Evolutionary conservation across 2,888 invertebrate species (phyloP).

Genomic region (Epinotia nisella): DNA sequence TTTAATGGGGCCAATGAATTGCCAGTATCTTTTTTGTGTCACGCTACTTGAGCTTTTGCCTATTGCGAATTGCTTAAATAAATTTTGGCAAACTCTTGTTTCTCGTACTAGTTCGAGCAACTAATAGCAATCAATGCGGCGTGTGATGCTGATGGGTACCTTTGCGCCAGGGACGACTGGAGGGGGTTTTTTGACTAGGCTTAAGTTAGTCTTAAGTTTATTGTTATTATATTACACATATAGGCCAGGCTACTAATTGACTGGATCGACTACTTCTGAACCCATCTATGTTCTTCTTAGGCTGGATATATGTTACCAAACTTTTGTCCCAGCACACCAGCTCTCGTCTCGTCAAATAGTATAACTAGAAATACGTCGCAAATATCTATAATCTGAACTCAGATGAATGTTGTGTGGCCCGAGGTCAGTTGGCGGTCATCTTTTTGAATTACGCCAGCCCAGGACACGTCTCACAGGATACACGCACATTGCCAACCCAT

Average conservation of each 20-base stretch:
- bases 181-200: too few relatives aligned
- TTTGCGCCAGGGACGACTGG: too few relatives aligned
- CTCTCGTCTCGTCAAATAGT: too few relatives aligned
- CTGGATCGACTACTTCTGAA: too few relatives aligned
- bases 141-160: too few relatives aligned
- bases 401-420: not conserved
- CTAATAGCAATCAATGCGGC: not conserved
- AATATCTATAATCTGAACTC: not conserved
- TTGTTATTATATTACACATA: too few relatives aligned
- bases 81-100: not conserved
- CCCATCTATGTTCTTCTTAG: too few relatives aligned
- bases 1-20: constrained; percentile 1
- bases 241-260: too few relatives aligned
- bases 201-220: too few relatives aligned
- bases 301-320: too few relatives aligned
- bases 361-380: not conserved
- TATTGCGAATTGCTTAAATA: not conserved
- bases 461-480: not conserved
- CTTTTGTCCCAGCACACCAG: too few relatives aligned
- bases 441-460: not conserved
- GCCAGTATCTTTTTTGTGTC: not conserved
- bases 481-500: not conserved
- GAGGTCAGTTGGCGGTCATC: not conserved
- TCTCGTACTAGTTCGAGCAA: not conserved
- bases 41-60: not conserved